Base-by-base conservation (phyloP, 2,888 invertebrate genomes). In the Latheticus oryzae region DNA sequence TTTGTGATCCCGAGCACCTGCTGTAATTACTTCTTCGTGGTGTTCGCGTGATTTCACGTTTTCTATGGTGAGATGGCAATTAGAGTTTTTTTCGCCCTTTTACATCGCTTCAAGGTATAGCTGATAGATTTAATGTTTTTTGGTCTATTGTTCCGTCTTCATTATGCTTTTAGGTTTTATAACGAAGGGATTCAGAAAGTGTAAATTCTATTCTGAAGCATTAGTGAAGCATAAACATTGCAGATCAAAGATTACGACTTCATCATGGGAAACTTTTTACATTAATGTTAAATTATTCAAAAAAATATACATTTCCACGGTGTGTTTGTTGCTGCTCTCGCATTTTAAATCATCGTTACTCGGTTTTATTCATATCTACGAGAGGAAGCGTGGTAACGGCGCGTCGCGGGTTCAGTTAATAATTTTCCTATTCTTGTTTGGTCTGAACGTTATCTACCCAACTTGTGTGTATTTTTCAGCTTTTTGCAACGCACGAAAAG, bases 41-140 rank as follows among this genome's bases (percentile, higher is more conserved):
- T 26, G 33, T 43, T 45, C 35, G 54, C 54, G 43, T 54, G 54
- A 54, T 54, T 54, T 33, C 26, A 26, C 33, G 37, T 54, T 54
- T 53, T 54, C 45, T 26, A 42, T 21, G 28, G 19, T 32, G 37
- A 40, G 37, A 51, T 47, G 33, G 21, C 30, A 54, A 54, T 45
- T 45, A 45, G 26, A 23, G 24, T 33, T 45, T 54, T 42, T 43
- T 42, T 37, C 7, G 32, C 13, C 24, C 15, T 9, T 28, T 30
- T 15, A 24, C 7, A 42, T 12, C 50, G 51, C 28, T 40, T 9
- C 38, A 8, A 38, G 30, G 37, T 37, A 50, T 51, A 3, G 3
- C 21, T 26, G 50, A 33, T 47, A 33, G 47, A 21, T 15, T 50
- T 51, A 17, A 15, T 30, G 21, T 19, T 37, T 37, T 24, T n/a